Evolutionary conservation across 2,888 invertebrate genomes (phyloP).

Genomic region (Conus canariensis): DNA sequence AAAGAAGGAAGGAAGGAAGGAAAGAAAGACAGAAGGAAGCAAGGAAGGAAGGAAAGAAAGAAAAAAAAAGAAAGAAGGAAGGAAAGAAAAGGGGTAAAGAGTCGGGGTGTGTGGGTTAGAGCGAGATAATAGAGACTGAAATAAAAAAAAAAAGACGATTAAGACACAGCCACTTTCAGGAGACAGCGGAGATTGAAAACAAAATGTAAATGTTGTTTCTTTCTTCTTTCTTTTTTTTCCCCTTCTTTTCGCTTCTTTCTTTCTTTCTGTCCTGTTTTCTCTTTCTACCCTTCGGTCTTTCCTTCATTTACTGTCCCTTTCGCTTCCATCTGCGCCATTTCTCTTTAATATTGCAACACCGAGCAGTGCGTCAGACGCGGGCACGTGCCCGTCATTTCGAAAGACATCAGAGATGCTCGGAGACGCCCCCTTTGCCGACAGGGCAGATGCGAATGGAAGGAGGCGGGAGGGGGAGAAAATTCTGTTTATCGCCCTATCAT

Average conservation of each 20-base stretch:
- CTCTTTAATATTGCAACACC: neutral
- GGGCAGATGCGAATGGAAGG: constrained; percentile 11
- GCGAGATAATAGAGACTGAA: too few relatives aligned
- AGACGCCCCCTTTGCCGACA: constrained; percentile 14
- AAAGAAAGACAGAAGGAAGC: too few relatives aligned
- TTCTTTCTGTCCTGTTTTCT: neutral
- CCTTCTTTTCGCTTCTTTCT: neutral
- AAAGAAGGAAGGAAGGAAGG: too few relatives aligned
- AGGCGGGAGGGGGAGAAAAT: neutral
- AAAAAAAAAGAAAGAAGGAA: too few relatives aligned
- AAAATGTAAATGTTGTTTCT: too few relatives aligned
- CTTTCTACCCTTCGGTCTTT: neutral
- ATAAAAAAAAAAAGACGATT: too few relatives aligned
- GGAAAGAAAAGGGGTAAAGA: too few relatives aligned
- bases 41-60: too few relatives aligned
- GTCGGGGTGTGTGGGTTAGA: too few relatives aligned
- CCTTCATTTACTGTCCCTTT: neutral
- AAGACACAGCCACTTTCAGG: too few relatives aligned
- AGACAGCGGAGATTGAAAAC: too few relatives aligned
- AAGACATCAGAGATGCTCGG: constrained; percentile 23
- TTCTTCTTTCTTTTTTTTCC: neutral
- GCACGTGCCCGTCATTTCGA: constrained; percentile 23
- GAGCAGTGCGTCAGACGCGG: neutral
- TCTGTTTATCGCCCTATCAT: constrained; percentile 45
- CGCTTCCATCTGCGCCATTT: neutral